Evolutionary conservation across 2,888 invertebrate genomes (phyloP).

Genomic region (Sarcophaga variegata): DNA sequence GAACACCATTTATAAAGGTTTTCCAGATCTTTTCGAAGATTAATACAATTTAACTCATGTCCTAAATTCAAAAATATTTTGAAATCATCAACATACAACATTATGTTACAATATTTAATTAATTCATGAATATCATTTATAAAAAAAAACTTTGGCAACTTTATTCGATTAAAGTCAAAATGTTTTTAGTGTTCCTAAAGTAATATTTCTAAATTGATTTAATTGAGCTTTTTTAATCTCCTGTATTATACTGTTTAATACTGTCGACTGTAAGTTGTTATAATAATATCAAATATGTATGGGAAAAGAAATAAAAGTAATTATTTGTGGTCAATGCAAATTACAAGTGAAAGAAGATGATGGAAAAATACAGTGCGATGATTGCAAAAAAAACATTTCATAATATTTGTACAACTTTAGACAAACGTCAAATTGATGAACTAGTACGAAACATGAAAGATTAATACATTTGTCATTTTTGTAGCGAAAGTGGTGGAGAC

Average conservation of each 20-base stretch:
- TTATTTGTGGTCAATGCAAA: neutral
- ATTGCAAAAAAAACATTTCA: neutral
- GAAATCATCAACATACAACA: too few species aligned
- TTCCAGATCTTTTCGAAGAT: too few species aligned
- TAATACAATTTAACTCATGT: too few species aligned
- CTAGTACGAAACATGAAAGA: too few species aligned
- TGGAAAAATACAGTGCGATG: neutral
- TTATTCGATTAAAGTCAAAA: neutral
- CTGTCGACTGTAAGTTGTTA: neutral
- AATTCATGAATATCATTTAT: too few species aligned
- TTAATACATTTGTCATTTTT: too few species aligned
- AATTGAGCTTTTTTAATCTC: neutral
- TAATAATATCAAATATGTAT: neutral
- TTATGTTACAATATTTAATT: too few species aligned
- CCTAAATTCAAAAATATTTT: too few species aligned
- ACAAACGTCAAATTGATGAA: neutral
- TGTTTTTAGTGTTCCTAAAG: neutral
- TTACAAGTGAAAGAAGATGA: neutral
- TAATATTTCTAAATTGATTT: neutral
- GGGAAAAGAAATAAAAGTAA: neutral
- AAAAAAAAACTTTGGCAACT: too few species aligned
- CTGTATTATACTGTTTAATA: neutral
- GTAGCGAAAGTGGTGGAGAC: too few species aligned
- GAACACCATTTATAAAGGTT: too few species aligned
- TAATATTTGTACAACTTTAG: too few species aligned